Percentiles rank a stretch among this genome's conserved stretches.
These are phyloP conservation scores for Zele albiditarsus DNA, from an alignment of 2,888 invertebrate genomes.

Conservation along the genomic window DNA sequence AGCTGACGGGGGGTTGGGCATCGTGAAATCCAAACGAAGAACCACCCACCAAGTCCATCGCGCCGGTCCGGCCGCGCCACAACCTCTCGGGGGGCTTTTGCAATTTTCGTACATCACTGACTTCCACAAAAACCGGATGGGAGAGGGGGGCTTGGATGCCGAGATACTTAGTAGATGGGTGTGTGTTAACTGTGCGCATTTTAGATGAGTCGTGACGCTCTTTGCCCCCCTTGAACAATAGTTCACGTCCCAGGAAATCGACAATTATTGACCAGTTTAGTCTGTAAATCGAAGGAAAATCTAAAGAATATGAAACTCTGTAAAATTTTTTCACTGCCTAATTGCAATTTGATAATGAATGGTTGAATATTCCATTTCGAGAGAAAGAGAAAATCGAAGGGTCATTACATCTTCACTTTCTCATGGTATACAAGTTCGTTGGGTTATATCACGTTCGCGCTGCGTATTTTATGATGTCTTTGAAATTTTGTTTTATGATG, in stretches of 20 bases:
- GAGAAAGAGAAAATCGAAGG: too few species aligned
- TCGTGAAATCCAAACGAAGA: constrained; percentile 67
- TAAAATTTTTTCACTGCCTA: too few species aligned
- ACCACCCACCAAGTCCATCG: constrained; percentile 74
- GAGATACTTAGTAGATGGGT: not conserved
- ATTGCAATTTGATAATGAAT: too few species aligned
- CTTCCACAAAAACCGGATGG: not conserved
- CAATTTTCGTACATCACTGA: constrained; percentile 19
- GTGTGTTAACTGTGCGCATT: not conserved
- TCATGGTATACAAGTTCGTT: not conserved
- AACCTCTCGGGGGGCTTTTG: constrained; percentile 40
- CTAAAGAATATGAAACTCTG: not conserved
- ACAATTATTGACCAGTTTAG: not conserved
- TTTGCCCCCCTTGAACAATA: not conserved
- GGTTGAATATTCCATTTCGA: too few species aligned
- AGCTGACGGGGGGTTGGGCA: constrained; percentile 65
- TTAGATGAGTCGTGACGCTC: not conserved
- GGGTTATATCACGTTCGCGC: not conserved
- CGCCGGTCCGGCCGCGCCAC: constrained; percentile 71
- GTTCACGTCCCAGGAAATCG: not conserved
- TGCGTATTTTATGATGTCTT: constrained; percentile 3
- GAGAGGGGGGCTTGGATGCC: not conserved
- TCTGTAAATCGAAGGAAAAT: not conserved
- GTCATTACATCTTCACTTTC: not conserved
- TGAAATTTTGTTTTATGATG: constrained; percentile 27